These are phyloP conservation scores for Mormyrus iriodes DNA, from an alignment of 2,113 vertebrate genomes.

Conservation along the genomic window DNA sequence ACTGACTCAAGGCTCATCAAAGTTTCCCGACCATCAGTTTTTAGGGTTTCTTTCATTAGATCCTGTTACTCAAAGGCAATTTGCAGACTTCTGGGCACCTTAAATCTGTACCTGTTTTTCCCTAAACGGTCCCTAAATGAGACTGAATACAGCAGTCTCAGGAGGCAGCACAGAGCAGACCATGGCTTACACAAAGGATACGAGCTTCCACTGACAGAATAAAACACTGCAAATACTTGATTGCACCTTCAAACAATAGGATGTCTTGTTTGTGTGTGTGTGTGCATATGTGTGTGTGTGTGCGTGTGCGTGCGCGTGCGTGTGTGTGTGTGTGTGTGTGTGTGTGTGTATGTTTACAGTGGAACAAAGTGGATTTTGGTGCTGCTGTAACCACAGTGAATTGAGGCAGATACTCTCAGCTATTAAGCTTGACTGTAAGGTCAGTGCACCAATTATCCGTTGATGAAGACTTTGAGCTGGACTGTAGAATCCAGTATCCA, in stretches of 20 bases:
- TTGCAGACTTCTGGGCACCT: neutral
- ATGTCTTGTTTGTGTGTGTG: too few relatives aligned
- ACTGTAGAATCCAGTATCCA: neutral
- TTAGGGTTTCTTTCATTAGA: neutral
- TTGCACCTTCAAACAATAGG: neutral
- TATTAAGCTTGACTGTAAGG: neutral
- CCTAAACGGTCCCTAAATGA: neutral
- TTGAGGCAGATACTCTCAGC: neutral
- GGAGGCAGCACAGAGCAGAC: neutral
- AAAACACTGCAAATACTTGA: neutral
- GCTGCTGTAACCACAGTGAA: neutral
- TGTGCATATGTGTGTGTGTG: too few relatives aligned
- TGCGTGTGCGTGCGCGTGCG: too few relatives aligned
- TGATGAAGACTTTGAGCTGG: neutral
- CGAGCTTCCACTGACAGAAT: neutral
- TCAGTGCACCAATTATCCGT: neutral
- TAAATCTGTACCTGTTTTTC: neutral
- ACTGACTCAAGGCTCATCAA: neutral
- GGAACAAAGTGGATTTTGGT: neutral
- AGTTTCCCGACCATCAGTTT: neutral
- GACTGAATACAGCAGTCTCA: neutral
- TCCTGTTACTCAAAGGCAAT: neutral
- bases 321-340: too few relatives aligned
- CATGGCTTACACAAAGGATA: neutral
- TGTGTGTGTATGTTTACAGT: neutral